Evolutionary conservation across 2,113 vertebrate genomes (phyloP).

Genomic region (Eleginops maclovinus): DNA sequence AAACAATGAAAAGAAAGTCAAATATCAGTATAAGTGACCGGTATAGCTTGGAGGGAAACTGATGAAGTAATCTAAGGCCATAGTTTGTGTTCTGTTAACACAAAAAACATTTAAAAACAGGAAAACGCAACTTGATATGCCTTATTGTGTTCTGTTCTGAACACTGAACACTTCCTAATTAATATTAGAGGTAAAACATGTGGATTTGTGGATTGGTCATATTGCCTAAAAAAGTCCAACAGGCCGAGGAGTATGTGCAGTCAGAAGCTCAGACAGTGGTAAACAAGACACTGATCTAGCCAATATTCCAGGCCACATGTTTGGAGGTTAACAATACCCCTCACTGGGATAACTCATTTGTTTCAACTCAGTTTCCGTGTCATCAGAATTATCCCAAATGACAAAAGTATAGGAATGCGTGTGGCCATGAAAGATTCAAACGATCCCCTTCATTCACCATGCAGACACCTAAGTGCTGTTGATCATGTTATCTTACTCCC

Average conservation of each 20-base stretch:
- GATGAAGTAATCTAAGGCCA: neutral
- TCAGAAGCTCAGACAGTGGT: neutral
- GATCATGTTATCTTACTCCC: neutral
- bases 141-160: neutral
- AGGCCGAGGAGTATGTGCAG: neutral
- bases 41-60: neutral
- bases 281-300: no score
- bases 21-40: neutral
- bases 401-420: neutral
- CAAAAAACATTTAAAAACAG: constrained; percentile 1
- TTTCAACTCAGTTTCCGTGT: neutral
- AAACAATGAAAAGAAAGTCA: neutral
- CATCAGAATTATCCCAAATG: no score
- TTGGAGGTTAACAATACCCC: no score
- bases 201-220: neutral
- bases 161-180: neutral
- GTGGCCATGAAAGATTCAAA: neutral
- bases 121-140: neutral
- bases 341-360: neutral
- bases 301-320: neutral
- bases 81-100: constrained; percentile 12
- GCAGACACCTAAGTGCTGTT: neutral
- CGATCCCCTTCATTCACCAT: neutral
- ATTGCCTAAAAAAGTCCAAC: neutral
- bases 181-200: neutral